Evolutionary conservation across 2,888 invertebrate species (phyloP).

Genomic region (Rugalucina vietnamica): DNA sequence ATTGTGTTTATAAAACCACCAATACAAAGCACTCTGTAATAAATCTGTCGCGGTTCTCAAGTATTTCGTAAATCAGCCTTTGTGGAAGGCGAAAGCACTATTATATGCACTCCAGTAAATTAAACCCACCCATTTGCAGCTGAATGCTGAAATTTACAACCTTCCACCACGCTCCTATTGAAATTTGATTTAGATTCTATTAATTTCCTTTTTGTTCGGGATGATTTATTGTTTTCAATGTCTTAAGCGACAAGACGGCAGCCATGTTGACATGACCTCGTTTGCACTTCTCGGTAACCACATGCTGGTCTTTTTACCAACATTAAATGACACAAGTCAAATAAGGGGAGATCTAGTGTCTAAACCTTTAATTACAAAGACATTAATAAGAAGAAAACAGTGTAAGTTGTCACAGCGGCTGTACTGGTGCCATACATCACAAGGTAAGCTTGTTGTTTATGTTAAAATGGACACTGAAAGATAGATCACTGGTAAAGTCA

Average conservation of each 20-base stretch:
- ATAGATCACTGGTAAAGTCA: too few species aligned
- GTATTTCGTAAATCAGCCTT: conserved; percentile 51
- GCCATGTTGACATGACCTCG: conserved; percentile 57
- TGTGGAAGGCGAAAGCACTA: conserved; percentile 57
- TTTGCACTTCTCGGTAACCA: conserved; percentile 45
- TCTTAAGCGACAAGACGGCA: conserved; percentile 52
- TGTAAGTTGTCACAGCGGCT: conserved; percentile 59
- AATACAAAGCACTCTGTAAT: conserved; percentile 54
- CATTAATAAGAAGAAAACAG: conserved; percentile 65
- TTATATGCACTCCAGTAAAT: conserved; percentile 63
- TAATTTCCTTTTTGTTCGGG: conserved; percentile 46
- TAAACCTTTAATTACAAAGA: conserved; percentile 65
- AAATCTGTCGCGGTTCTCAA: conserved; percentile 60
- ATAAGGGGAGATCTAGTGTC: conserved; percentile 54
- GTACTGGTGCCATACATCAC: too few species aligned
- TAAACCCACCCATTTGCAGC: conserved; percentile 61
- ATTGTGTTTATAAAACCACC: conserved; percentile 62
- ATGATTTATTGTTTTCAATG: conserved; percentile 42
- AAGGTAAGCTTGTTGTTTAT: too few species aligned
- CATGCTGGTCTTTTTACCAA: conserved; percentile 40
- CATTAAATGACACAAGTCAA: conserved; percentile 62
- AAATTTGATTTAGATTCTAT: conserved; percentile 59
- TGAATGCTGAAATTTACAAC: conserved; percentile 56
- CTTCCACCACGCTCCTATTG: conserved; percentile 54
- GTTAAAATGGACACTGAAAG: too few species aligned